Conservation (phyloP, 2,888 invertebrate genomes). For the Serrognathus titanus region DNA sequence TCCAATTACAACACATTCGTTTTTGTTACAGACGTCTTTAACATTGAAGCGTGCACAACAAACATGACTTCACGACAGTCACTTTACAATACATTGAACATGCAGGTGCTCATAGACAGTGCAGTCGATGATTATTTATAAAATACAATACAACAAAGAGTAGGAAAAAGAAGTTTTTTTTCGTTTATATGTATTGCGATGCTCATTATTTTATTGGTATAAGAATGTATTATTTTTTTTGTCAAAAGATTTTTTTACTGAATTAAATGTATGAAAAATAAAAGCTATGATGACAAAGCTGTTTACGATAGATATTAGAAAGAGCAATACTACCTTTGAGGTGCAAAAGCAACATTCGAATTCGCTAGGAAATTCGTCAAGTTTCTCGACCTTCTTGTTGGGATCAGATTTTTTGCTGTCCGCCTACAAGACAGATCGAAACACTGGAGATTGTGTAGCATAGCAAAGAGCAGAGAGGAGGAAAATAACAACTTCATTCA, state of each 20-base stretch:
- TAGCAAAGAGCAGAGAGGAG: constrained; percentile 28
- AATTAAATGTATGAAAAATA: background rate
- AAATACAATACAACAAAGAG: too few relatives aligned
- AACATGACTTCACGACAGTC: too few relatives aligned
- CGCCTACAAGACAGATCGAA: constrained; percentile 47
- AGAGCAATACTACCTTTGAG: constrained; percentile 73
- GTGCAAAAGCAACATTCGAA: constrained; percentile 98
- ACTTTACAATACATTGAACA: too few relatives aligned
- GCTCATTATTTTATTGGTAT: too few relatives aligned
- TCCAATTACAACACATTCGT: too few relatives aligned
- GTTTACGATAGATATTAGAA: constrained; percentile 24
- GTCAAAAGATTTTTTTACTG: background rate
- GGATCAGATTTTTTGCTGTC: constrained; percentile 61
- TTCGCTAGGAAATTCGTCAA: constrained; percentile 90
- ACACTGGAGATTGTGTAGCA: constrained; percentile 29
- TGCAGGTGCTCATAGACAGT: too few relatives aligned
- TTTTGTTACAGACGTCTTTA: too few relatives aligned
- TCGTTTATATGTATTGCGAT: too few relatives aligned
- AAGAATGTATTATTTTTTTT: too few relatives aligned
- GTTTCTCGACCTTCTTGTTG: constrained; percentile 56
- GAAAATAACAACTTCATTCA: constrained; percentile 14
- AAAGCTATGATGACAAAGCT: constrained; percentile 14
- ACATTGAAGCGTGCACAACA: too few relatives aligned
- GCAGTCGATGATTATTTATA: too few relatives aligned
- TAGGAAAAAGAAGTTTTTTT: too few relatives aligned